Percentiles rank a stretch among this genome's conserved stretches.
Conservation (phyloP, 2,113 vertebrate genomes). For the Triplophysa tibetana region DNA sequence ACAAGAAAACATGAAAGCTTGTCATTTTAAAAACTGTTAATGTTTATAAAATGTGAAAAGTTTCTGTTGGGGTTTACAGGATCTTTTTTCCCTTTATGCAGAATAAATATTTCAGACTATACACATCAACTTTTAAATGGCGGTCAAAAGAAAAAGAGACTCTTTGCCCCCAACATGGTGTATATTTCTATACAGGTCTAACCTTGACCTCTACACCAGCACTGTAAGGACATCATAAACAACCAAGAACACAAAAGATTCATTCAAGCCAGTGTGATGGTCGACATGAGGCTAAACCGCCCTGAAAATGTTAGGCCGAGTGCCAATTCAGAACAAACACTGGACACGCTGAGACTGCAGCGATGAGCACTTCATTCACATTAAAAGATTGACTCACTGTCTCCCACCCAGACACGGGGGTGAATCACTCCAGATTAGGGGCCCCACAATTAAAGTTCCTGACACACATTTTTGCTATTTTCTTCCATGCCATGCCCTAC, state of each 20-base stretch:
- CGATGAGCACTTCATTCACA: slow-evolving; percentile 41
- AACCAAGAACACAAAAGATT: background rate
- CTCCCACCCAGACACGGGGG: slow-evolving; percentile 47
- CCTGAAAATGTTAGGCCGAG: slow-evolving; percentile 10
- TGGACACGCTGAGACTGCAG: background rate
- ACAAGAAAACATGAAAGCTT: too few species aligned
- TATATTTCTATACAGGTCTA: too few species aligned
- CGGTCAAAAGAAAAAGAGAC: too few species aligned
- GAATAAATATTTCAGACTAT: too few species aligned
- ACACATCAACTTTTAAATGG: too few species aligned
- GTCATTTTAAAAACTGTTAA: too few species aligned
- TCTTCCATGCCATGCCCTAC: slow-evolving; percentile 48
- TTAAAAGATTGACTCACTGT: slow-evolving; percentile 53
- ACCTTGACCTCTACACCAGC: too few species aligned
- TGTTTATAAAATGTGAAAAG: too few species aligned
- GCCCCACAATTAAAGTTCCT: slow-evolving; percentile 53
- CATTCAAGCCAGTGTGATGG: background rate
- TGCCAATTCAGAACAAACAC: slow-evolving; percentile 45
- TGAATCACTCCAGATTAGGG: slow-evolving; percentile 60
- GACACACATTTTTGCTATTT: slow-evolving; percentile 58
- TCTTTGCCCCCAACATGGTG: too few species aligned
- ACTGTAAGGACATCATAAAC: too few species aligned
- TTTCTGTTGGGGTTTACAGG: too few species aligned
- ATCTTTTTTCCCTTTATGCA: too few species aligned
- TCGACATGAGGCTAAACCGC: background rate